Base-by-base conservation (phyloP, 2,797 vertebrate genomes). In the Tauraco hartlaubi region DNA sequence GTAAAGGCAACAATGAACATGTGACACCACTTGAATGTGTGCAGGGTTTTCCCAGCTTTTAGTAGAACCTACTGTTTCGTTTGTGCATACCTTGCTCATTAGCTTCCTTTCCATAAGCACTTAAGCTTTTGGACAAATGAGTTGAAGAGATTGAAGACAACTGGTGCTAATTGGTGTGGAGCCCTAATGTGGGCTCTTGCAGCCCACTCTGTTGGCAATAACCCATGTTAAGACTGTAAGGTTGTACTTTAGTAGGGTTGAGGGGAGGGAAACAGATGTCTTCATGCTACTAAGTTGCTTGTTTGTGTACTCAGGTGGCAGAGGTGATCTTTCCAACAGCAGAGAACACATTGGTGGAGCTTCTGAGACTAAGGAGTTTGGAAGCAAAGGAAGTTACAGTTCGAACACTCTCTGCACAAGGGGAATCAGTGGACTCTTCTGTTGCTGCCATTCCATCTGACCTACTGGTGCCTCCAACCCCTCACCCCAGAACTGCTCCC, bases 361-460 rank as follows among this genome's bases (percentile, higher is more conserved):
- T 99, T 37, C 98, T 97, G 82, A 97, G 99, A 94, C 98, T 99
- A 88, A 99, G 99, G 72, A 98, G 98, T 97, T 97, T 99, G 97
- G 99, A 99, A 91, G 99, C 99, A 16, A 96, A 97, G 62, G 99
- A 99, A 43, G 96, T 99, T 94, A 99, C 99, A 3, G 99, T 99
- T 85, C 98, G 99, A 94, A 99, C 99, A 14, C 98, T 99, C 86
- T 99, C 99, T 4, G 98, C 98, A 9, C 99, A 99, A 97, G 99
- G 99, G 79, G 99, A 99, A 96, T 99, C 99, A 3, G 96, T 98
- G 97, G 99, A 99, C 97, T 99, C 99, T 3, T 85, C 97, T 12
- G 95, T 93, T 31, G 99, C 99, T 90, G 37, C 98, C 94, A 98
- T 99, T 75, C 99, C 99, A 29, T 95, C 98, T 26, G 99, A 98